Evolutionary conservation across 64 coral and sea anemone species (phyloP).

Genomic region (Stichodactyla helianthus): DNA sequence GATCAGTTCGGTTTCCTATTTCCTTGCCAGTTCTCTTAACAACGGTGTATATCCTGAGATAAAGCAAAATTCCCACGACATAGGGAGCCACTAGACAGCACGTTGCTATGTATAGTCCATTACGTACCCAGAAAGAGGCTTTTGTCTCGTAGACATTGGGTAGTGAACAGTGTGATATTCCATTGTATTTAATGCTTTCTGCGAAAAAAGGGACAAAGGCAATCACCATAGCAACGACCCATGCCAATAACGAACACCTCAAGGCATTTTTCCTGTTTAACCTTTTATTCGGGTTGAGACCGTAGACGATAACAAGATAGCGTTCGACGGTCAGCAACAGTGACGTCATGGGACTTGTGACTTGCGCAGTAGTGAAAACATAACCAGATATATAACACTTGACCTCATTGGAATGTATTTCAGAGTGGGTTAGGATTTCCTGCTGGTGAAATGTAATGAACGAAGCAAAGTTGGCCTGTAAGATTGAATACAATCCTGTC

Average conservation of each 20-base stretch:
- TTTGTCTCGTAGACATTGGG: conserved; percentile 30
- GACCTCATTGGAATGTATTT: conserved; percentile 22
- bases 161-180: conserved; percentile 47
- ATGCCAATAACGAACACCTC: not conserved
- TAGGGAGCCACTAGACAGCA: conserved; percentile 20
- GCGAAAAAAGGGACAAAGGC: conserved; percentile 53
- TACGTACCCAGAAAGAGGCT: not conserved
- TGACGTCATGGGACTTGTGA: conserved; percentile 57
- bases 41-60: conserved; percentile 22
- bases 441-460: not conserved
- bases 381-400: conserved; percentile 40
- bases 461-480: conserved; percentile 32
- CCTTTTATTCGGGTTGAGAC: conserved; percentile 33
- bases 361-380: conserved; percentile 53
- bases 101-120: not conserved
- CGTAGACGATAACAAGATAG: conserved; percentile 67
- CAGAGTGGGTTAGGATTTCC: not conserved
- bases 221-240: conserved; percentile 35
- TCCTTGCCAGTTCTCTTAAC: conserved; percentile 20
- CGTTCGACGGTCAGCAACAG: conserved; percentile 63
- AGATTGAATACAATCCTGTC: conserved; percentile 53
- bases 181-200: conserved; percentile 29
- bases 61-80: conserved; percentile 25
- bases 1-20: conserved; percentile 33
- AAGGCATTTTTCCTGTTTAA: conserved; percentile 39